phyloP scores from a whole-genome alignment of 2,797 vertebrate genomes.

The Tachyglossus aculeatus region DNA sequence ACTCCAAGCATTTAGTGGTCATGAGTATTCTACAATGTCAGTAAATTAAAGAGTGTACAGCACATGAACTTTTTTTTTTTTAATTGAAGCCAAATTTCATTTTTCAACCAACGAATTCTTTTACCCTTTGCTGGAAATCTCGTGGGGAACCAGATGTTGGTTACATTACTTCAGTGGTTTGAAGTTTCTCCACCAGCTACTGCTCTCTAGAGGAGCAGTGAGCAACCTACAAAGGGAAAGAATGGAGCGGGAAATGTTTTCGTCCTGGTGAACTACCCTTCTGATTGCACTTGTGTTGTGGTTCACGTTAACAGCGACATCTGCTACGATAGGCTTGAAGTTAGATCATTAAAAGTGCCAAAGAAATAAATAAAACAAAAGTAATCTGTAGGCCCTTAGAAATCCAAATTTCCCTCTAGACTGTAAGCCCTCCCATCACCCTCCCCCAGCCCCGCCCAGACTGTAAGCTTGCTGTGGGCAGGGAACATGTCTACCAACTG shows the following conservation, averaged over 20 bases:
- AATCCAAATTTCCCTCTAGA: constrained; percentile 54
- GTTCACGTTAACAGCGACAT: constrained; percentile 21
- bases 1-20: constrained; percentile 28
- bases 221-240: background rate
- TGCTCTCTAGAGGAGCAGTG: constrained; percentile 23
- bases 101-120: constrained; percentile 23
- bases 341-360: constrained; percentile 54
- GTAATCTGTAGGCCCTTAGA: constrained; percentile 35
- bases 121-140: constrained; percentile 6
- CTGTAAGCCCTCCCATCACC: too few relatives aligned
- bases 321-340: constrained; percentile 40
- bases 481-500: too few relatives aligned
- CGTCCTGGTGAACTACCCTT: background rate
- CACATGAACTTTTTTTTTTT: constrained; percentile 1
- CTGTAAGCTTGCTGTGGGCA: too few relatives aligned
- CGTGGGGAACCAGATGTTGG: constrained; percentile 36
- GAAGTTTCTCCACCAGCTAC: background rate
- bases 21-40: constrained; percentile 10
- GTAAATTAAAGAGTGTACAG: constrained; percentile 34
- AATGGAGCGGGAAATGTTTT: background rate
- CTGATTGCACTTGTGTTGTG: constrained; percentile 13
- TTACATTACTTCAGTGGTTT: background rate
- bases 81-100: constrained; percentile 51
- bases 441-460: too few relatives aligned
- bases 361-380: constrained; percentile 56